phyloP scores from a whole-genome alignment of 1,140 invertebrate genomes.

The Drosophila sturtevanti region DNA sequence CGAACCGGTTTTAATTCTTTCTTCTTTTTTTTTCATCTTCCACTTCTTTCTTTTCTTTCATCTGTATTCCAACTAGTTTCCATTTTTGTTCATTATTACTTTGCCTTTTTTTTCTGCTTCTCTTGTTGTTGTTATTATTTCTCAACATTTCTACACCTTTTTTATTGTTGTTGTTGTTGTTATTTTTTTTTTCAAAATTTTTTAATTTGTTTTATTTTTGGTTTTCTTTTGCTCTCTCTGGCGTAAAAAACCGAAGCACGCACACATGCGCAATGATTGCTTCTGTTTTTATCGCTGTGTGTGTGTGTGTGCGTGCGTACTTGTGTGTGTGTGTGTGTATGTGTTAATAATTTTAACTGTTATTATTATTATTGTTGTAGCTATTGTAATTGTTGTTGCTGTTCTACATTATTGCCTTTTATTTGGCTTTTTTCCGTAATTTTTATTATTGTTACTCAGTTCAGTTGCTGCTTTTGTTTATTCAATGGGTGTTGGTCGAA shows the following conservation, averaged over 20 bases:
- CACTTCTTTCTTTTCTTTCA: background rate
- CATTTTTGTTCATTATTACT: slow-evolving; percentile 77
- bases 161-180: slow-evolving; percentile 11
- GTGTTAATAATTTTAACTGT: slow-evolving; percentile 75
- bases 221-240: slow-evolving; percentile 40
- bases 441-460: slow-evolving; percentile 48
- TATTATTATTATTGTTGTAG: slow-evolving; percentile 51
- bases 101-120: too few relatives aligned
- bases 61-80: slow-evolving; percentile 53
- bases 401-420: slow-evolving; percentile 68
- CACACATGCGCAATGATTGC: slow-evolving; percentile 72
- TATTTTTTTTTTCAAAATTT: slow-evolving; percentile 19
- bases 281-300: slow-evolving; percentile 13
- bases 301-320: slow-evolving; percentile 13
- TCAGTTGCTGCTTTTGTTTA: slow-evolving; percentile 52
- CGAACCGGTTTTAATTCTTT: slow-evolving; percentile 64
- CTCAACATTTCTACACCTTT: slow-evolving; percentile 65
- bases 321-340: slow-evolving; percentile 36
- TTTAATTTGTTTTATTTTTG: slow-evolving; percentile 24
- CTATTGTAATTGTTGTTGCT: slow-evolving; percentile 25
- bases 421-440: slow-evolving; percentile 41
- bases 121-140: slow-evolving; percentile 35
- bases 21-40: too few relatives aligned
- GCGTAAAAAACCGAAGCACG: slow-evolving; percentile 68
- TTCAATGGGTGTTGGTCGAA: slow-evolving; percentile 62